Conservation (phyloP, 1,140 invertebrate species). For the Orchestia grillus region DNA sequence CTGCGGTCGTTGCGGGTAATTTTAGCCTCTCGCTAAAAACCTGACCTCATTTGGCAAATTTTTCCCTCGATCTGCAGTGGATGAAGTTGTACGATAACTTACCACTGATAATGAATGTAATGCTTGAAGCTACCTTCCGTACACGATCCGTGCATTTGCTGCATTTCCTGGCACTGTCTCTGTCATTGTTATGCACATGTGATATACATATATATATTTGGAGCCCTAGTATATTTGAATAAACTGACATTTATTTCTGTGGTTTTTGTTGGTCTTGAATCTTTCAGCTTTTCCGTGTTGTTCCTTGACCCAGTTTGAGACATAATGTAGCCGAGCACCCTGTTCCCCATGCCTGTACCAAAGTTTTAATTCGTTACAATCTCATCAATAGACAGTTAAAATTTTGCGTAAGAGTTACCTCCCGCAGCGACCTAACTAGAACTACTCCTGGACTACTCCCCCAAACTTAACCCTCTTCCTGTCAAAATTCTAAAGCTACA, state of each 20-base stretch:
- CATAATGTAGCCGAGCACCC: too few relatives aligned
- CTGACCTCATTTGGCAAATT: slow-evolving; percentile 1
- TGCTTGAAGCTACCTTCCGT: background rate
- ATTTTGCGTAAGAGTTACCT: too few relatives aligned
- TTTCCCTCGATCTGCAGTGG: background rate
- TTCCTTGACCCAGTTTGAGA: background rate
- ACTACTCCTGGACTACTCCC: too few relatives aligned
- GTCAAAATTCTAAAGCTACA: too few relatives aligned
- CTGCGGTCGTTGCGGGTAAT: background rate
- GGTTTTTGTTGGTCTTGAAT: background rate
- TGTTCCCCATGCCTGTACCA: too few relatives aligned
- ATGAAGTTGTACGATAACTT: background rate
- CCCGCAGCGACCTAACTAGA: too few relatives aligned
- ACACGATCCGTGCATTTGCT: background rate
- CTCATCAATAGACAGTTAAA: too few relatives aligned
- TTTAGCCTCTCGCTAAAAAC: background rate
- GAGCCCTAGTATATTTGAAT: background rate
- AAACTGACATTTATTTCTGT: background rate
- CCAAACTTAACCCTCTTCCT: too few relatives aligned
- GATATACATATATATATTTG: background rate
- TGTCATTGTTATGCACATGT: background rate
- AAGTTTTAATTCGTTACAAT: too few relatives aligned
- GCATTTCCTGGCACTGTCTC: background rate
- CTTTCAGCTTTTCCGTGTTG: background rate
- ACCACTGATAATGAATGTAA: background rate